Evolutionary conservation across 1,140 invertebrate genomes (phyloP), one percentile per base, ranked within the genome.

Genomic region (Zaprionus tsacasi): DNA sequence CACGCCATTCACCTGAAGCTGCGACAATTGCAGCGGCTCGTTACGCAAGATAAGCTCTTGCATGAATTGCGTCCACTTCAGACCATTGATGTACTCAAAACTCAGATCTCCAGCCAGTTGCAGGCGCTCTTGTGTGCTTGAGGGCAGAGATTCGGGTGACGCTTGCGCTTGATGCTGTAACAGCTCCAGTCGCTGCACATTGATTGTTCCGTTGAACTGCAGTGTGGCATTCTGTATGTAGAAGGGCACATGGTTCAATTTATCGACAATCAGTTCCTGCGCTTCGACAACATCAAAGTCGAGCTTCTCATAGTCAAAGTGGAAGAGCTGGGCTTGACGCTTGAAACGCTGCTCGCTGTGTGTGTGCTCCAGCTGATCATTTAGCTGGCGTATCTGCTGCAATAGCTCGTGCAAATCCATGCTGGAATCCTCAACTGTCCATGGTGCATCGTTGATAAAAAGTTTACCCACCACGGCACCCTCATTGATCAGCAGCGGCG

Each of bases 1-100:
- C 92, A 94, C 93, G 48, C 93, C 93, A 48, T 91, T 58, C 21
- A 94, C 91, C 52, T 71, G 73, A 1, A 93, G 70, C 35, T 91
- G 69, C n/a, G 89, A 70, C 3, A 94, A 80, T 30, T 81, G 69
- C 21, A 91, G 65, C 5, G 86, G 70, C 40, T 90, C 63, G 70
- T 92, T 91, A 10, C 76, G 93, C 56, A 93, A 89, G 58, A 93
- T 92, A 10, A 94, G 59, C 10, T 92, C 81, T 3, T 91, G 74
- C 3, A 92, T 50, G 36, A 94, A 90, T 13, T 87, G 61, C 11
- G 87, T 63, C 92, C 93, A 93, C 0, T 21, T 8, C 25, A 89
- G 40, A 7, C 86, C 91, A 75, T 93, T 93, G 10, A 93, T 93
- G 0, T 7, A 35, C 3, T 76, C 63, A 52, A 81, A 92, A 10